Percentiles rank a stretch among this genome's conserved stretches.
Evolutionary conservation across 2,888 invertebrate genomes (phyloP).

Genomic region (Hirtodrosophila cameraria): DNA sequence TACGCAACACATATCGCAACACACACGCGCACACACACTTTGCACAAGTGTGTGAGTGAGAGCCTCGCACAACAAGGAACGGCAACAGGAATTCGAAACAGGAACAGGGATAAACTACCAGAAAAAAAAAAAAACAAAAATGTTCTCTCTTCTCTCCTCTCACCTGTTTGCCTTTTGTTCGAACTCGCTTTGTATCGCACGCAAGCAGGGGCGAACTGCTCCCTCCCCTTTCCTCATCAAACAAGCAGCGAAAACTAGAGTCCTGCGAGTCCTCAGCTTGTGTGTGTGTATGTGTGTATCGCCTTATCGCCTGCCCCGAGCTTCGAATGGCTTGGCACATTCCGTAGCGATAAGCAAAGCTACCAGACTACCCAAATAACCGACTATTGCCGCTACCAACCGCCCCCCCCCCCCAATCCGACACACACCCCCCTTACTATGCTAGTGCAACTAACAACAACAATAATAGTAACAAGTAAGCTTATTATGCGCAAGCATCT

Average conservation of each 20-base stretch:
- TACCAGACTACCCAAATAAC: conserved; percentile 27
- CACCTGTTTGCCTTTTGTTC: conserved; percentile 48
- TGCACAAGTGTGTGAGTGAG: conserved; percentile 19
- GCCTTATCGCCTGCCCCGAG: conserved; percentile 64
- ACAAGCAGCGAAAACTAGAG: conserved; percentile 25
- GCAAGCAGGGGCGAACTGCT: conserved; percentile 30
- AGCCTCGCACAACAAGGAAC: conserved; percentile 5
- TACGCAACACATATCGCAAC: conserved; percentile 70
- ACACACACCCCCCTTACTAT: too few relatives aligned
- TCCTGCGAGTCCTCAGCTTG: conserved; percentile 28
- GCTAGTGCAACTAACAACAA: conserved; percentile 47
- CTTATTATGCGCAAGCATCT: too few relatives aligned
- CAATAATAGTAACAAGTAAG: conserved; percentile 16
- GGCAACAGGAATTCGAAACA: conserved; percentile 17
- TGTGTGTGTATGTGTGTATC: conserved; percentile 8
- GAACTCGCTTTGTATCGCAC: conserved; percentile 48
- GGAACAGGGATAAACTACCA: conserved; percentile 31
- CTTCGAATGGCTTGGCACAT: conserved; percentile 80
- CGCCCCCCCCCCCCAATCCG: background rate
- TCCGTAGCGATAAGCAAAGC: conserved; percentile 69
- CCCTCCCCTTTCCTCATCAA: background rate
- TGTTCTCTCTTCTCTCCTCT: background rate
- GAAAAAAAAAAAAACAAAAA: conserved; percentile 14
- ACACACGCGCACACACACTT: conserved; percentile 56
- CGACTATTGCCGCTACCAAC: conserved; percentile 1